Evolutionary conservation across 2,888 invertebrate genomes (phyloP), one percentile per base, ranked within the genome.

Genomic region (Tuberolachnus salignus): DNA sequence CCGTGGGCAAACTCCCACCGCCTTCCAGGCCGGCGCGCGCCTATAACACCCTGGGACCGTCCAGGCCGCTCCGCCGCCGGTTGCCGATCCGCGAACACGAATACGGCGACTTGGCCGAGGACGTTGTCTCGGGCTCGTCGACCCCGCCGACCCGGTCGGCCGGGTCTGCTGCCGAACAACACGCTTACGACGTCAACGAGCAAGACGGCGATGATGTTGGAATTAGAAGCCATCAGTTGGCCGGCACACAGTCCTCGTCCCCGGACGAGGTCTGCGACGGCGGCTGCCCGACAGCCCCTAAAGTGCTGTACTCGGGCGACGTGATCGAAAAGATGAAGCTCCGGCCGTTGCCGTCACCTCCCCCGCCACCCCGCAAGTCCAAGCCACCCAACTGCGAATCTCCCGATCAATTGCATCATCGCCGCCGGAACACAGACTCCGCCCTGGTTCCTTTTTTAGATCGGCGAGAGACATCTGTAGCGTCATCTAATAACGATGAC

Each of bases 301-400:
- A 90, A 83, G 88, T 91, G 83, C 86, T 94, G 66, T 90, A 92
- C 81, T 92, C 92, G 23, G 93, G 92, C 11, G 91, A 91, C 81
- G 88, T 93, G 61, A 88, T 94, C 2, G 91, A 90, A 83, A 93
- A 91, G 87, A 94, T 95, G 91, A 92, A 93, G 86, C 91, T 91
- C 83, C 88, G 95, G 82, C 95, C 95, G 0, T 85, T 95, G 82
- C 95, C 95, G 1, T 91, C 95, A 6, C 95, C 95, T 0, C 95
- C 95, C 1, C 87, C 94, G 80, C 94, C 94, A 53, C 93, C 94
- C 0, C 89, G 94, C 26, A 88, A 89, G 80, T 59, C 80, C 21
- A 82, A 70, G 80, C 73, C n/a, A 1, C 26, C 0, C 6, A 19
- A 46, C 46, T 64, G 70, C 13, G 71, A 63, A 67, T 57, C 51